phyloP scores from a whole-genome alignment of 1,140 invertebrate genomes.

The Philotrypesis tridentata region DNA sequence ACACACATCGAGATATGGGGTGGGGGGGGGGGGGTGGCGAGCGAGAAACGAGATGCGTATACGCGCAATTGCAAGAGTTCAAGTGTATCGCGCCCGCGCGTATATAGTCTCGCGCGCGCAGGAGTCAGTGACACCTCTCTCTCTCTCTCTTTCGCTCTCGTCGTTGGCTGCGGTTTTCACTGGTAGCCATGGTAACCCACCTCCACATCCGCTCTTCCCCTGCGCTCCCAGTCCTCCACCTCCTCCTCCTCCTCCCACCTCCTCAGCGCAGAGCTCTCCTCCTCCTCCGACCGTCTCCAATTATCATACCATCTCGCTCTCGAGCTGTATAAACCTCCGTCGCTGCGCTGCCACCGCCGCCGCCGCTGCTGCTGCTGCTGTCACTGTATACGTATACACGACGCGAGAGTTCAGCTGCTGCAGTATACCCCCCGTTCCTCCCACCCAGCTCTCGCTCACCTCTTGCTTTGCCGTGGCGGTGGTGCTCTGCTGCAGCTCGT shows the following conservation, averaged over 20 bases:
- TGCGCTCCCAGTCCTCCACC: conserved; percentile 49
- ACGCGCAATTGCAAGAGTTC: conserved; percentile 16
- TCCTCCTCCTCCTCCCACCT: conserved; percentile 48
- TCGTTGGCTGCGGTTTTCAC: conserved; percentile 65
- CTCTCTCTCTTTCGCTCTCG: conserved; percentile 55
- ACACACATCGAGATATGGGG: not conserved
- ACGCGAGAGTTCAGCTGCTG: conserved; percentile 7
- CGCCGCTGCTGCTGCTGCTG: not conserved
- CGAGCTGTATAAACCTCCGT: conserved; percentile 39
- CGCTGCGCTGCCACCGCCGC: conserved; percentile 14
- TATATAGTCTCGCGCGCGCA: conserved; percentile 42
- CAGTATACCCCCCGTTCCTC: too few relatives aligned
- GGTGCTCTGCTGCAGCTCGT: not conserved
- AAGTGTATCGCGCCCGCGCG: conserved; percentile 26
- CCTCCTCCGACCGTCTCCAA: conserved; percentile 57
- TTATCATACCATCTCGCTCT: conserved; percentile 67
- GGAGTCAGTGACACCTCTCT: conserved; percentile 73
- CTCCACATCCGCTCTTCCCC: conserved; percentile 42
- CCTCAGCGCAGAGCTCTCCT: conserved; percentile 34
- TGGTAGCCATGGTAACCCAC: conserved; percentile 71
- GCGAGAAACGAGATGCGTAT: not conserved
- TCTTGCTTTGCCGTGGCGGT: not conserved
- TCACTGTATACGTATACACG: conserved; percentile 28
- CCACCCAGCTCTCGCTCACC: not conserved
- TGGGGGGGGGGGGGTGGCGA: not conserved